These are phyloP conservation scores for Gastrophysa polygoni DNA, from an alignment of 2,888 invertebrate genomes.

Conservation along the genomic window DNA sequence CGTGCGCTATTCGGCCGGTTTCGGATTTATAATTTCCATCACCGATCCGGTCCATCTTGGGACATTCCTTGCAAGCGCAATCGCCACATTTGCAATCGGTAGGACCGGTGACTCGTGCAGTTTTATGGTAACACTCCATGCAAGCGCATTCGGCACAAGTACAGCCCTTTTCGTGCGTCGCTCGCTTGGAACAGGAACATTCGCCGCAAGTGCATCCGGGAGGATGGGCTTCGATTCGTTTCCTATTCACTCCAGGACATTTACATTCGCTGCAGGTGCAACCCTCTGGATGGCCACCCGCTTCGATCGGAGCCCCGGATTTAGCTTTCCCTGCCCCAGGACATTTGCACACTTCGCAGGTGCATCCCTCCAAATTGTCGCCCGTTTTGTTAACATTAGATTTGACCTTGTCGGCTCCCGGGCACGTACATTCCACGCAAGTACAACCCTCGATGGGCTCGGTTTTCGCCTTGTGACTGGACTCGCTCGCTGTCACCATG, in stretches of 20 bases:
- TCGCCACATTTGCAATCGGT: constrained; percentile 15
- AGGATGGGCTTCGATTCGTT: constrained; percentile 26
- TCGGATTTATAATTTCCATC: neutral
- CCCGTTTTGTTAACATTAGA: neutral
- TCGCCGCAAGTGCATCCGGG: constrained; percentile 28
- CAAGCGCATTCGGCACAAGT: constrained; percentile 23
- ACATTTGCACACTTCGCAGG: constrained; percentile 19
- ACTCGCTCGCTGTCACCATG: constrained; percentile 10
- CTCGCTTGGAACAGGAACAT: constrained; percentile 21
- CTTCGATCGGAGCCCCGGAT: neutral
- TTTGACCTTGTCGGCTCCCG: too few species aligned
- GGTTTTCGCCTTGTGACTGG: neutral
- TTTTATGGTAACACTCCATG: constrained; percentile 14
- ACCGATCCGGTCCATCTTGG: neutral
- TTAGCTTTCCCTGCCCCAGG: neutral
- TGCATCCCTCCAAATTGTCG: constrained; percentile 2
- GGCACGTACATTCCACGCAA: constrained; percentile 22
- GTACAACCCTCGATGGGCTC: constrained; percentile 1
- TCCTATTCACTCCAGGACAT: constrained; percentile 10
- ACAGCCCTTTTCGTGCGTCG: constrained; percentile 14
- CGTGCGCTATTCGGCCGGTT: neutral
- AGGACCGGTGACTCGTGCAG: neutral
- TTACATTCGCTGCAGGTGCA: constrained; percentile 12
- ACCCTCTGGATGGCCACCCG: neutral
- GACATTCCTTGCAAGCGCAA: constrained; percentile 28